These are phyloP conservation scores for Dendrolimus punctatus DNA, from an alignment of 1,140 invertebrate species.

Conservation along the genomic window DNA sequence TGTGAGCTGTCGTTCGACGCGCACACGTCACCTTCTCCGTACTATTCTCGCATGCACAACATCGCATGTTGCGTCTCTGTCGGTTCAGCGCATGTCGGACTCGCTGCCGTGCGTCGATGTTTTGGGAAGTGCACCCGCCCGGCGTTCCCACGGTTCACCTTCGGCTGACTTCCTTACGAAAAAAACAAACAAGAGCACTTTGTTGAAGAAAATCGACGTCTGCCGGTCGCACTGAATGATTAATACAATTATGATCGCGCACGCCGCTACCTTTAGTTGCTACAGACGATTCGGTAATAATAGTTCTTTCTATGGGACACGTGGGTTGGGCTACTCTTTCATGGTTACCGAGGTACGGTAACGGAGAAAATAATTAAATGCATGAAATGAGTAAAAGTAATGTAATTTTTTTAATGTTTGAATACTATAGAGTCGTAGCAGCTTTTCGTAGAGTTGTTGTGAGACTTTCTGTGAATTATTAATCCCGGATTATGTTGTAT, in stretches of 20 bases:
- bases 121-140: constrained; percentile 71
- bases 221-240: constrained; percentile 68
- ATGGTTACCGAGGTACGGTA: constrained; percentile 7
- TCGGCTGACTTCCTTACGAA: constrained; percentile 68
- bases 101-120: constrained; percentile 69
- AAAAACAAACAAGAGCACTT: constrained; percentile 69
- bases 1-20: constrained; percentile 66
- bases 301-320: constrained; percentile 62
- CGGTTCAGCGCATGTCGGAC: constrained; percentile 52
- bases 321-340: constrained; percentile 27
- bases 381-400: no score
- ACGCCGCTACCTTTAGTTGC: constrained; percentile 47
- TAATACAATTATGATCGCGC: constrained; percentile 69
- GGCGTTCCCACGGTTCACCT: constrained; percentile 70
- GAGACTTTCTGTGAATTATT: no score
- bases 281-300: constrained; percentile 49
- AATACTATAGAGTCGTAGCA: no score
- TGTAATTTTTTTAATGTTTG: no score
- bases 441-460: no score
- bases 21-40: constrained; percentile 58
- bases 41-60: constrained; percentile 20
- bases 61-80: constrained; percentile 34
- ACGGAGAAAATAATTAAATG: background rate
- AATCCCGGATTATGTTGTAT: no score
- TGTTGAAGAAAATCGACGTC: constrained; percentile 70